Conservation (phyloP, 2,797 vertebrate species). For the Rhinophrynus dorsalis region DNA sequence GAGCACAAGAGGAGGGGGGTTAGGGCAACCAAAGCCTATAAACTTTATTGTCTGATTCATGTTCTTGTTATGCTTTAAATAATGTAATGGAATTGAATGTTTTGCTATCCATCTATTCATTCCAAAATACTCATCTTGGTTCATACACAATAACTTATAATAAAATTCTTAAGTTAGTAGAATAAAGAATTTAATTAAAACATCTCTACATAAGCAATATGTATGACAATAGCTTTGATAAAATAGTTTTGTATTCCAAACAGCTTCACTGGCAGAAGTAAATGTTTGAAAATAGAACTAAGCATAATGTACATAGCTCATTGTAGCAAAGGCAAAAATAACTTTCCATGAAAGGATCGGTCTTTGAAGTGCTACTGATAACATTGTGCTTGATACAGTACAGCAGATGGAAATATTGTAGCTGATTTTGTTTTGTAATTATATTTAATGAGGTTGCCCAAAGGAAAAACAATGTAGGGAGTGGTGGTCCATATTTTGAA, state of each 20-base stretch:
- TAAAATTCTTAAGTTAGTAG: too few relatives aligned
- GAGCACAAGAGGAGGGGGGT: too few relatives aligned
- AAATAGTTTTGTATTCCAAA: not conserved
- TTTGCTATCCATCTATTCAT: too few relatives aligned
- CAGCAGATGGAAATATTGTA: conserved; percentile 9
- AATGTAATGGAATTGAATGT: too few relatives aligned
- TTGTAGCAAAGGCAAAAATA: conserved; percentile 12
- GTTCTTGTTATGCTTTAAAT: too few relatives aligned
- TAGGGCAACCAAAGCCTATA: too few relatives aligned
- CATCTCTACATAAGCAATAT: not conserved
- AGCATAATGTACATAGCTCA: conserved; percentile 17
- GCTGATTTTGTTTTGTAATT: not conserved
- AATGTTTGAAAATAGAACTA: conserved; percentile 4
- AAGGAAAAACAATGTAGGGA: too few relatives aligned
- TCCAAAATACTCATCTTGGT: too few relatives aligned
- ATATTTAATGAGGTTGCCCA: too few relatives aligned
- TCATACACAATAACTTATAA: too few relatives aligned
- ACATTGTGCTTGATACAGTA: not conserved
- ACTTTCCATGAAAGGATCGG: conserved; percentile 8
- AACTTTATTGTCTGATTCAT: too few relatives aligned
- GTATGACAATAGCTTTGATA: not conserved
- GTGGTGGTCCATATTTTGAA: too few relatives aligned
- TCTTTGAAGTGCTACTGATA: conserved; percentile 23
- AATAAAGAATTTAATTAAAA: not conserved
- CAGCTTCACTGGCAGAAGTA: not conserved